Base-by-base conservation (phyloP, 2,888 invertebrate species). In the Leptura quadrifasciata region DNA sequence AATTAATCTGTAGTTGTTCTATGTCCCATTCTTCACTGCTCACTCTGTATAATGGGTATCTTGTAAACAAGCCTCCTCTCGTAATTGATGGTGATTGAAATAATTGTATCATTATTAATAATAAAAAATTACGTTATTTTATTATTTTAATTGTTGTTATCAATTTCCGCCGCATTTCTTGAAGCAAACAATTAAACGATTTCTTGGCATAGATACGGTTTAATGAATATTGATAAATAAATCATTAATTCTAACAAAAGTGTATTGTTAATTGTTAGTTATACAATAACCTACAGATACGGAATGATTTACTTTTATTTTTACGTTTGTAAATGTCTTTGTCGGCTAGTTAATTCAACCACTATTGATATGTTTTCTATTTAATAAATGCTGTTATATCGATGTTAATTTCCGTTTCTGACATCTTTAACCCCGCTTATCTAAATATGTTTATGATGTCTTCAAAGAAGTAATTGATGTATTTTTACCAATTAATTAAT, bases 231-330 rank as follows among this genome's bases (percentile, higher is more conserved):
- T 18, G 68, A 68, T 57, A 57, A 57, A 55, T 57, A 57, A 68
- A 68, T 57, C 68, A 68, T 57, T 31, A 35, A 27, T 68, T 18
- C n/a, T 35, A 55, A 68, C 68, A 68, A 57, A 31, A 57, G 55
- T 57, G 57, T 57, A 68, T 68, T 68, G 68, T 68, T 68, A 68
- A 68, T 68, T 68, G 68, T 68, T 68, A 68, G 68, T 68, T 55
- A 20, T 57, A 68, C 55, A 31, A 57, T 68, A 68, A 68, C 55
- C 20, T 31, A 55, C 20, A 18, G 55, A 55, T 31, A 68, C 20
- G 15, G 35, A 55, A 68, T 57, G 68, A 68, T 55, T 68, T 55
- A 68, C 17, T 55, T 55, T 54, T 2, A 24, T 24, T 68, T 68
- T 55, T 68, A 55, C 55, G 18, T 55, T 17, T 55, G 55, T 57